These are phyloP conservation scores for Gavia stellata DNA, from an alignment of 2,113 vertebrate genomes.

Conservation along the genomic window DNA sequence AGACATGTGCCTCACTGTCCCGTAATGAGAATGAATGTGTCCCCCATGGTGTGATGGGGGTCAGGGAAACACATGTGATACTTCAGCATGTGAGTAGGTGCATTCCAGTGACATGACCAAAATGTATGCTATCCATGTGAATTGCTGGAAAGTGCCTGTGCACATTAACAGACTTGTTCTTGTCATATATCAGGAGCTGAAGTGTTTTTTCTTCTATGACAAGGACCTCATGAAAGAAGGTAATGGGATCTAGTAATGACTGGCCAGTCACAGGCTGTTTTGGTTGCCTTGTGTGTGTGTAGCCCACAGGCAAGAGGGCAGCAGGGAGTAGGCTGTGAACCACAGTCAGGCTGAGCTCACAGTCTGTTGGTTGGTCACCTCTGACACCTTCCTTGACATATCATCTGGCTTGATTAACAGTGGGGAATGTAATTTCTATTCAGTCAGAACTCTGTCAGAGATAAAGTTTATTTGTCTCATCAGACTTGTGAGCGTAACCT, in stretches of 20 bases:
- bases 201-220: not conserved
- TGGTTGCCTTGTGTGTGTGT: not conserved
- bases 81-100: not conserved
- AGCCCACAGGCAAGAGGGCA: not conserved
- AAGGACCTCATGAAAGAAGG: not conserved
- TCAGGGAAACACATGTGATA: not conserved
- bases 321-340: not conserved
- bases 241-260: not conserved
- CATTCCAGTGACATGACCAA: not conserved
- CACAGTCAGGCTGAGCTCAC: not conserved
- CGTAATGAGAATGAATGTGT: not conserved
- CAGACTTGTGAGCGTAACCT: not conserved
- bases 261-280: not conserved
- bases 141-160: not conserved
- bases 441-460: not conserved
- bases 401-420: not conserved
- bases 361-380: not conserved
- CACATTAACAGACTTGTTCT: not conserved
- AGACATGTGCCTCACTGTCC: not conserved
- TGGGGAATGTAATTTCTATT: not conserved
- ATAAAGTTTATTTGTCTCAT: not conserved
- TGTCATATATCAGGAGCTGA: not conserved
- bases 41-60: rapidly evolving
- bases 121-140: not conserved
- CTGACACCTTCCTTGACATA: not conserved